These are phyloP conservation scores for Heliothis subflexa DNA, from an alignment of 1,140 invertebrate genomes.

Conservation along the genomic window DNA sequence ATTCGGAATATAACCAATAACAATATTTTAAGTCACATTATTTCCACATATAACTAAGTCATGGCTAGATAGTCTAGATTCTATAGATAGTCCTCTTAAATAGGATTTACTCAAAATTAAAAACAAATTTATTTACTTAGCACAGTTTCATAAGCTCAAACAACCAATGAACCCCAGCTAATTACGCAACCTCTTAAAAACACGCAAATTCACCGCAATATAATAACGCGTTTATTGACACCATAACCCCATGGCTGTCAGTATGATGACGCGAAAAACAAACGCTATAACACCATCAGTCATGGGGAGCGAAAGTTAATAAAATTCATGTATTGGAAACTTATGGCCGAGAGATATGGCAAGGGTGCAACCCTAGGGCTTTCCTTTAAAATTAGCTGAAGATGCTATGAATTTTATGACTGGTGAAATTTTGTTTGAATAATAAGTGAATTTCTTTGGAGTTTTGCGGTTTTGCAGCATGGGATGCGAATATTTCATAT, in stretches of 20 bases:
- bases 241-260: conserved; percentile 67
- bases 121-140: neutral
- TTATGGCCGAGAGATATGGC: conserved; percentile 83
- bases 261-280: conserved; percentile 82
- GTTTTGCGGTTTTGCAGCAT: neutral
- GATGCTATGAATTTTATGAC: conserved; percentile 44
- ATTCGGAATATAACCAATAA: too few species aligned
- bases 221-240: conserved; percentile 59
- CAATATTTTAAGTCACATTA: too few species aligned
- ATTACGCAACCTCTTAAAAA: conserved; percentile 1
- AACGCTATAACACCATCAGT: conserved; percentile 78
- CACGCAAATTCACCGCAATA: conserved; percentile 56
- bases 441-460: conserved; percentile 23
- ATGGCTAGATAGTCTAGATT: too few species aligned
- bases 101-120: neutral
- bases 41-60: too few species aligned
- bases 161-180: conserved; percentile 9
- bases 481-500: neutral
- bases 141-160: neutral
- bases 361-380: conserved; percentile 76
- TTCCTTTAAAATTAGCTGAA: conserved; percentile 63
- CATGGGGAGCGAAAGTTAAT: conserved; percentile 81
- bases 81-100: too few species aligned
- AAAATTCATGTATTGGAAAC: conserved; percentile 86
- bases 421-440: conserved; percentile 48